Evolutionary conservation across 2,888 invertebrate genomes (phyloP).

Genomic region (Trissolcus brochymenae): DNA sequence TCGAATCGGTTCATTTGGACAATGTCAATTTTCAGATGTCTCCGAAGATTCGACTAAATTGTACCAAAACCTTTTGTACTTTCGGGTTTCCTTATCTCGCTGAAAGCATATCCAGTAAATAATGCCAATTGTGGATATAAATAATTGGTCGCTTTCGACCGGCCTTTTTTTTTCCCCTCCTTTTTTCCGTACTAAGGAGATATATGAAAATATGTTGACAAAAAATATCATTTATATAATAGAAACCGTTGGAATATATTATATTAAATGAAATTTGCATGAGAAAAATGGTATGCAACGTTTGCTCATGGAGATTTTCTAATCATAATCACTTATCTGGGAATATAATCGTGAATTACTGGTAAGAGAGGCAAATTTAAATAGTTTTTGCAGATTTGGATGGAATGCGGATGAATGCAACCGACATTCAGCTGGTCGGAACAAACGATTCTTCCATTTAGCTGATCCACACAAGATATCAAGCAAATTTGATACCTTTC

Average conservation of each 20-base stretch:
- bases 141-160: neutral
- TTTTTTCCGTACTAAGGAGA: no score
- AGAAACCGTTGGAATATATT: neutral
- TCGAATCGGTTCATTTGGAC: constrained; percentile 44
- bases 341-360: constrained; percentile 24
- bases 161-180: neutral
- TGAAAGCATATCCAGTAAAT: neutral
- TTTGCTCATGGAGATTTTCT: constrained; percentile 12
- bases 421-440: constrained; percentile 36
- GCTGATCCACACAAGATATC: constrained; percentile 41
- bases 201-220: no score
- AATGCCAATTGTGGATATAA: neutral
- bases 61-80: constrained; percentile 17
- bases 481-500: constrained; percentile 50
- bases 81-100: constrained; percentile 1
- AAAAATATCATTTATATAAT: neutral
- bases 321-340: constrained; percentile 31
- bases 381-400: constrained; percentile 28
- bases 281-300: neutral
- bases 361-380: constrained; percentile 22
- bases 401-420: constrained; percentile 32
- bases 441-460: constrained; percentile 43
- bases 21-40: constrained; percentile 44
- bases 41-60: constrained; percentile 21
- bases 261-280: neutral